Evolutionary conservation across 2,797 vertebrate genomes (phyloP), one percentile per base, ranked within the genome.

Genomic region (Pyrrhura leucotis): DNA sequence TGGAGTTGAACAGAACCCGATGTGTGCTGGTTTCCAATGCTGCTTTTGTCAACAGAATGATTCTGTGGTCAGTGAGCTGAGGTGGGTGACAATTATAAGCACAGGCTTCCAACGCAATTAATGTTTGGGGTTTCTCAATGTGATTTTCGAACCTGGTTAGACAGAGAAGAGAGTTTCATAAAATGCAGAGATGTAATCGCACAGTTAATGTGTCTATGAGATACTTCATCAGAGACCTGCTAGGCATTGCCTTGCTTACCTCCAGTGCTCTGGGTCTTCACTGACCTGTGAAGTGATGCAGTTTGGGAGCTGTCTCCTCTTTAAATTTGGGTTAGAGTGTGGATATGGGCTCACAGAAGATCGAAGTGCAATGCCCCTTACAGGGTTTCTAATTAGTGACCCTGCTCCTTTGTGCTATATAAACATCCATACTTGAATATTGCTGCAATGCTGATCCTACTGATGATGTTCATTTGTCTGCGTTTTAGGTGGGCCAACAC

Each of bases 11-110:
- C 84, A 61, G 81, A 50, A 35, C 62, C 51, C 0, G 2, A 35
- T 0, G 39, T 0, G 1, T 6, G 0, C 42, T 16, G 3, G 4
- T 18, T 77, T 44, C 74, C 21, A 4, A 5, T 15, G 50, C 65
- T 26, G 6, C 15, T 71, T 93, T 80, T 50, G 74, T 67, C 81
- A 6, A 44, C 71, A 10, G 53, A 10, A 7, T 7, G 26, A 6
- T 53, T 88, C 33, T 67, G 61, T 11, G 40, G 59, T 54, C 42
- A 37, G 0, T 3, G 48, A 53, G n/a, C 63, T 79, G 59, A 56
- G 33, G 9, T 45, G 54, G 79, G 13, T 37, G 66, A 42, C 28
- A 15, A 50, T 90, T 42, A 47, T 1, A 40, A 88, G 69, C 40
- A 20, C 7, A 12, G 29, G 23, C 39, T 88, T 78, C 86, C 71